Base-by-base conservation (phyloP, 2,888 invertebrate species). In the Cylloceria caligata region DNA sequence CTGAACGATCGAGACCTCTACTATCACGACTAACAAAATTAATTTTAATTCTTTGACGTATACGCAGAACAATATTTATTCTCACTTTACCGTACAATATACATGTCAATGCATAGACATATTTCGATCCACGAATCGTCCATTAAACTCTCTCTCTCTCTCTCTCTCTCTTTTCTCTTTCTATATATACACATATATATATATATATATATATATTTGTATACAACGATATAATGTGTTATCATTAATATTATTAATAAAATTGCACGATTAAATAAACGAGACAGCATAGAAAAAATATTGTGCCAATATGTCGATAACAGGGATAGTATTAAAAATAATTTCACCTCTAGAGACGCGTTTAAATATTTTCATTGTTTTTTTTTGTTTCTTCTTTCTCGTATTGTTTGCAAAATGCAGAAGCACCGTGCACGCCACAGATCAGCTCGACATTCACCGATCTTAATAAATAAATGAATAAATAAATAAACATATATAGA, bases 1-100 rank as follows among this genome's bases (percentile, higher is more conserved):
- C 69, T 90, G 0, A 89, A 90, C 67, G 88, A 89, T 27, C 89
- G 90, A n/a, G 86, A 88, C 57, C 85, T 91, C 24, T 90, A 87
- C 57, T 90, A 88, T 74, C 87, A 91, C 49, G 87, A 88, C 13
- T 90, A 76, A 60, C 7, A 62, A 42, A 1, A 39, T 13, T 9
- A 47, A 42, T 9, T 36, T 47, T 24, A n/a, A n/a, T n/a, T 16
- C 19, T 73, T 73, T 39, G 7, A 34, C 65, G 67, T 71, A 74
- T 55, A 75, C 68, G 55, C 60, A 36, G 85, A 84, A 83, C 83
- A 85, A 87, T 85, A 79, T 82, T 88, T 88, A 88, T 88, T 87
- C 72, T 82, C 68, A 39, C 73, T 62, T 68, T 67, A 79, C 62
- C 68, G 64, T 81, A 81, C 80, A 76, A 83, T 84, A 84, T 79